Evolutionary conservation across 2,113 vertebrate species (phyloP).

Genomic region (Mustela nigripes): DNA sequence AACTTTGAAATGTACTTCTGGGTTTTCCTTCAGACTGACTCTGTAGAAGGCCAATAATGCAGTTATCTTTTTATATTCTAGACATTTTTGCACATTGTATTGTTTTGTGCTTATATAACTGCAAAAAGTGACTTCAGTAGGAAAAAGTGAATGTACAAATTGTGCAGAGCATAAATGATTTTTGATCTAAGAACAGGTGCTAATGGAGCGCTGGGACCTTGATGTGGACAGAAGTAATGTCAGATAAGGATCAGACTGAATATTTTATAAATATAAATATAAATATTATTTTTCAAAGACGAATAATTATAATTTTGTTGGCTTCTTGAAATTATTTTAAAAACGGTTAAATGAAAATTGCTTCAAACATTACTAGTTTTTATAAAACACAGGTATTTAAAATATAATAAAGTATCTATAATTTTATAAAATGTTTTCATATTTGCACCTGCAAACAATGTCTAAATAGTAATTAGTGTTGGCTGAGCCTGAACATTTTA

Average conservation of each 20-base stretch:
- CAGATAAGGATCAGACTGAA: neutral
- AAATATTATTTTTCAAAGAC: neutral
- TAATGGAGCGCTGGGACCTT: neutral
- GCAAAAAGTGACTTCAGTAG: neutral
- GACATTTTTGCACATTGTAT: neutral
- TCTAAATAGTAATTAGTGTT: neutral
- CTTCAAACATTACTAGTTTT: neutral
- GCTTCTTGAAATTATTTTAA: neutral
- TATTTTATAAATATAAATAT: neutral
- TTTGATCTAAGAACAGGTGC: neutral
- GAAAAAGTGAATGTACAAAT: neutral
- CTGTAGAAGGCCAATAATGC: neutral
- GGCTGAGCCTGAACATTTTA: neutral
- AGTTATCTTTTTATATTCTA: neutral
- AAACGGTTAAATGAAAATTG: neutral
- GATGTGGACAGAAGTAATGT: neutral
- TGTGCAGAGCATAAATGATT: neutral
- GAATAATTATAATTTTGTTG: neutral
- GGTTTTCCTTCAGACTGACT: neutral
- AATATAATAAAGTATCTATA: neutral
- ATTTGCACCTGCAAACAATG: neutral
- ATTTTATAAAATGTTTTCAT: constrained; percentile 27
- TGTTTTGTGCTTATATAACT: neutral
- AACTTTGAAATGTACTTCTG: neutral
- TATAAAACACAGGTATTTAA: neutral